Percentiles rank a stretch among this genome's conserved stretches.
Evolutionary conservation across 2,888 invertebrate species (phyloP).

Genomic region (Lasiommata megera): DNA sequence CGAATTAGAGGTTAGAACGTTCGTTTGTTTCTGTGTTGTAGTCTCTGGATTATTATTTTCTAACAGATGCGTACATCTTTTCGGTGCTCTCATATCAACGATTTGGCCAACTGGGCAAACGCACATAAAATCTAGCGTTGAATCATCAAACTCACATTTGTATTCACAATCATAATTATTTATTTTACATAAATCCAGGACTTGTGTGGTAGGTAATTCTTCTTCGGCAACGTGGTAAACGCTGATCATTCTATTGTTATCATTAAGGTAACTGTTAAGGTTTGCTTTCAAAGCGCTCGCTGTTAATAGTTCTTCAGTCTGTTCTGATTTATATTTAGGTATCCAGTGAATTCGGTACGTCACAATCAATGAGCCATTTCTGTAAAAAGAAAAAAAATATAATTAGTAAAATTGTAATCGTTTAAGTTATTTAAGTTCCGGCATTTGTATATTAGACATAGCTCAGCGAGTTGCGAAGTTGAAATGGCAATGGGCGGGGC

Average conservation of each 20-base stretch:
- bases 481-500: too few relatives aligned
- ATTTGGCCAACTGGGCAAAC: slow-evolving; percentile 81
- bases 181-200: slow-evolving; percentile 85
- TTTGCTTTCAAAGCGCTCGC: slow-evolving; percentile 66
- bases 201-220: slow-evolving; percentile 56
- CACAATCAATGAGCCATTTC: slow-evolving; percentile 84
- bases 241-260: slow-evolving; percentile 77
- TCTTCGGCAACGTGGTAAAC: slow-evolving; percentile 77
- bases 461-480: too few relatives aligned
- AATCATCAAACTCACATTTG: slow-evolving; percentile 84
- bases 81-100: slow-evolving; percentile 59
- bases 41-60: slow-evolving; percentile 42
- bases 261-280: slow-evolving; percentile 72
- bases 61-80: slow-evolving; percentile 63
- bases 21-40: slow-evolving; percentile 28
- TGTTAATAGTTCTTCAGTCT: slow-evolving; percentile 74
- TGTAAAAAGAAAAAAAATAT: slow-evolving; percentile 51
- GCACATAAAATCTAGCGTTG: slow-evolving; percentile 83
- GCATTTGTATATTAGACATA: too few relatives aligned
- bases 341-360: slow-evolving; percentile 85
- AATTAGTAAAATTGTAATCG: neutral
- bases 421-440: neutral
- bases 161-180: slow-evolving; percentile 85
- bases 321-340: slow-evolving; percentile 69
- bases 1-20: slow-evolving; percentile 38